These are phyloP conservation scores for Carollia perspicillata DNA, from an alignment of 2,113 vertebrate genomes.

Conservation along the genomic window DNA sequence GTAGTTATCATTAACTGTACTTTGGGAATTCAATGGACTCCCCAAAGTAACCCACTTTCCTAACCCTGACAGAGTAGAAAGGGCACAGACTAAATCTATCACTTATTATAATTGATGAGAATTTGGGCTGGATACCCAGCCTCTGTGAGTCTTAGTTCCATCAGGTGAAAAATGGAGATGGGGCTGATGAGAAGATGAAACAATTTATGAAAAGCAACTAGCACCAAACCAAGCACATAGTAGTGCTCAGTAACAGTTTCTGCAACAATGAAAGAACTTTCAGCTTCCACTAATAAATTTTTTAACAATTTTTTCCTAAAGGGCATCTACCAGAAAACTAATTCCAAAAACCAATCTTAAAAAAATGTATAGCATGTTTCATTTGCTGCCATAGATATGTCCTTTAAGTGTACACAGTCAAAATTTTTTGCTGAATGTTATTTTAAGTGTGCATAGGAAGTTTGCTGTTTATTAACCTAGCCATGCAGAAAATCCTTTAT, in stretches of 20 bases:
- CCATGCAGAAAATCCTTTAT: not conserved
- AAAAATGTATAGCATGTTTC: not conserved
- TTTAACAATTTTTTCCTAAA: not conserved
- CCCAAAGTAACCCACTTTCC: not conserved
- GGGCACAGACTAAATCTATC: not conserved
- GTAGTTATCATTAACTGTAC: not conserved
- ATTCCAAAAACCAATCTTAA: not conserved
- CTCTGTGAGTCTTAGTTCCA: not conserved
- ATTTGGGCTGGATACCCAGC: not conserved
- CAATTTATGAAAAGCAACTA: not conserved
- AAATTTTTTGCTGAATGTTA: constrained; percentile 10
- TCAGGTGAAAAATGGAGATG: not conserved
- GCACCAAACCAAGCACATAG: not conserved
- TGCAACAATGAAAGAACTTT: not conserved
- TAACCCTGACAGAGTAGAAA: not conserved
- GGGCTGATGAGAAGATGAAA: not conserved
- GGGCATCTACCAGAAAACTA: not conserved
- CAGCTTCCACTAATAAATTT: not conserved
- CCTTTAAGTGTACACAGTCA: not conserved
- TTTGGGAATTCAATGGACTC: not conserved
- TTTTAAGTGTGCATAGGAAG: not conserved
- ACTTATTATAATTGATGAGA: not conserved
- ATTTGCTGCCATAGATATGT: not conserved
- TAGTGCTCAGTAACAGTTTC: not conserved
- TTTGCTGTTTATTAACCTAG: constrained; percentile 5